Evolutionary conservation across 2,888 invertebrate genomes (phyloP).

Genomic region (Sinelater perroti): DNA sequence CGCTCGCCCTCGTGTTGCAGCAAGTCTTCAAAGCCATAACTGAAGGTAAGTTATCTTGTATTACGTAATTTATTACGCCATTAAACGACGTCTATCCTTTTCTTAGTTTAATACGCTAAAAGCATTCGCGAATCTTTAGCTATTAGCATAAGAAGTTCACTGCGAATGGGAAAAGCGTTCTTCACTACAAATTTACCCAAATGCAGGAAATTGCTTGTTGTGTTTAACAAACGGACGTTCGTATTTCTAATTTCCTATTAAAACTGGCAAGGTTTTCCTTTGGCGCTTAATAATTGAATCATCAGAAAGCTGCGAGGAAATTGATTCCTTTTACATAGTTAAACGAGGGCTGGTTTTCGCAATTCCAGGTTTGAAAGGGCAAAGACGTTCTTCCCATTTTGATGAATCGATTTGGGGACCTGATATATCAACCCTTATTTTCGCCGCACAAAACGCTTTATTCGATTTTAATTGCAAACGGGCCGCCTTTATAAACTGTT

Average conservation of each 20-base stretch:
- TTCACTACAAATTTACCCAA: slow-evolving; percentile 2
- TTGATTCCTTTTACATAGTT: slow-evolving; percentile 7
- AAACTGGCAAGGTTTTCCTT: slow-evolving; percentile 5
- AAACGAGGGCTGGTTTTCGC: neutral
- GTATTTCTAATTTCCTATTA: slow-evolving; percentile 12
- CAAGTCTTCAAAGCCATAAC: slow-evolving; percentile 44
- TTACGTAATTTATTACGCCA: too few species aligned
- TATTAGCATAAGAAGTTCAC: too few species aligned
- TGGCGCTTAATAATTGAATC: slow-evolving; percentile 9
- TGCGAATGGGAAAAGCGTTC: too few species aligned
- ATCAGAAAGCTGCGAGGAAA: slow-evolving; percentile 8
- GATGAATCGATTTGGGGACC: too few species aligned
- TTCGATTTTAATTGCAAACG: too few species aligned
- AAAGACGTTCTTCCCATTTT: too few species aligned
- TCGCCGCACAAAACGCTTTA: too few species aligned
- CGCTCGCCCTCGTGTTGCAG: slow-evolving; percentile 47
- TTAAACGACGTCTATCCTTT: too few species aligned
- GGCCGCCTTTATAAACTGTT: too few species aligned
- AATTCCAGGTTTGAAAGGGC: neutral
- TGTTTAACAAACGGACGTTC: neutral
- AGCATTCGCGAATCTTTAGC: too few species aligned
- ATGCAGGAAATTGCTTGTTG: slow-evolving; percentile 2
- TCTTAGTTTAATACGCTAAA: too few species aligned
- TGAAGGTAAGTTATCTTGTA: slow-evolving; percentile 51
- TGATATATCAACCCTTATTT: too few species aligned